These are phyloP conservation scores for Grallaria varia DNA, from an alignment of 2,113 vertebrate species.

Conservation along the genomic window DNA sequence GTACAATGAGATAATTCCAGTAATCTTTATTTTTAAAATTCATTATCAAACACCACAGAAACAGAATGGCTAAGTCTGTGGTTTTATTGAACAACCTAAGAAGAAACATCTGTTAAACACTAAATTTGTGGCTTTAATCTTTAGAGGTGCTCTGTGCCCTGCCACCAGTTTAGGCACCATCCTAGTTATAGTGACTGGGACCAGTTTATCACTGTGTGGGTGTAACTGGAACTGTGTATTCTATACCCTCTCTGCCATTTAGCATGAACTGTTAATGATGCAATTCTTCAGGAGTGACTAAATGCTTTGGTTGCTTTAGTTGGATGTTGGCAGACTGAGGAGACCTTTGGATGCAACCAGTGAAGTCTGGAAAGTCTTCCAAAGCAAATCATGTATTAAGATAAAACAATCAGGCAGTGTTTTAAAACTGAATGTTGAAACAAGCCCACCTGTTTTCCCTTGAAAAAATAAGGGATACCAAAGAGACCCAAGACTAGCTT, in stretches of 20 bases:
- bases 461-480: neutral
- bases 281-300: neutral
- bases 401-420: neutral
- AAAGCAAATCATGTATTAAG: neutral
- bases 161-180: neutral
- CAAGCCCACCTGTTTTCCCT: neutral
- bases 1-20: neutral
- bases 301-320: neutral
- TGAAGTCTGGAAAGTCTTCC: neutral
- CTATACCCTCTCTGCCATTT: too few relatives aligned
- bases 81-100: neutral
- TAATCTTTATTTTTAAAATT: neutral
- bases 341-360: neutral
- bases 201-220: too few relatives aligned
- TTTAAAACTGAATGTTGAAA: neutral
- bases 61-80: neutral
- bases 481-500: neutral
- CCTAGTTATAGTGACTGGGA: too few relatives aligned
- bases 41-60: neutral
- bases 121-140: neutral
- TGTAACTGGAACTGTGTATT: too few relatives aligned
- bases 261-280: too few relatives aligned
- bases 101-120: neutral
- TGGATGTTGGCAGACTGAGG: neutral
- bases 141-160: neutral